Conservation (phyloP, 2,888 invertebrate species). For the Callyntrura sp. region DNA sequence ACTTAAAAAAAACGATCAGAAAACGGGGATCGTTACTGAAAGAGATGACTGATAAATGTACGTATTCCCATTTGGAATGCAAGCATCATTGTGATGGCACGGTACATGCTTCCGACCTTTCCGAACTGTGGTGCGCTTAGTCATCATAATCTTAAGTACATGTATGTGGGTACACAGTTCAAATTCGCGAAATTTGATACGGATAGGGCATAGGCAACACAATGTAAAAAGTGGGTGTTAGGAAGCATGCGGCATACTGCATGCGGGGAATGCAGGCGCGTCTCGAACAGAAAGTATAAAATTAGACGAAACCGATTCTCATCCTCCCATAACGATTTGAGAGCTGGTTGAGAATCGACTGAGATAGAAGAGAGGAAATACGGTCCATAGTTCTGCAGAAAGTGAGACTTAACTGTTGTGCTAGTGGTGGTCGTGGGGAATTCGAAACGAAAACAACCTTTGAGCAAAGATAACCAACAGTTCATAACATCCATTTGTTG, state of each 20-base stretch:
- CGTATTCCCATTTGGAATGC: neutral
- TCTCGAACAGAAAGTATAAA: slow-evolving; percentile 76
- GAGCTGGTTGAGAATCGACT: slow-evolving; percentile 61
- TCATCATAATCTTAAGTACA: neutral
- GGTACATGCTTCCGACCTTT: slow-evolving; percentile 16
- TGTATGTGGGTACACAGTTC: no score
- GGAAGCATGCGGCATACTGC: slow-evolving; percentile 49
- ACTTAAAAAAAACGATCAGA: neutral
- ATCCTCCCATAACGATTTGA: slow-evolving; percentile 69
- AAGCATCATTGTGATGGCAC: slow-evolving; percentile 1
- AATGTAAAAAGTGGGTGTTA: slow-evolving; percentile 23
- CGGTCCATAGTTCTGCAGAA: slow-evolving; percentile 17
- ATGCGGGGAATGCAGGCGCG: slow-evolving; percentile 74
- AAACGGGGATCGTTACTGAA: slow-evolving; percentile 9
- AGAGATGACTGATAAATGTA: neutral
- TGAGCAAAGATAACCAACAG: slow-evolving; percentile 10
- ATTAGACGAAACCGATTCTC: slow-evolving; percentile 68
- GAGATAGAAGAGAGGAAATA: neutral
- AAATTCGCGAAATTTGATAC: neutral
- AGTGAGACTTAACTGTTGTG: slow-evolving; percentile 49
- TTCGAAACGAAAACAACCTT: slow-evolving; percentile 56
- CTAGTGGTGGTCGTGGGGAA: slow-evolving; percentile 57
- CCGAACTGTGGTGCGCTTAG: neutral
- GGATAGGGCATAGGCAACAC: neutral
- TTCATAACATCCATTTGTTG: slow-evolving; percentile 25